A percentile compares a stretch with the other conserved stretches of the same genome.
Evolutionary conservation across 1,140 invertebrate species (phyloP).

Genomic region (Lordiphosa collinella): DNA sequence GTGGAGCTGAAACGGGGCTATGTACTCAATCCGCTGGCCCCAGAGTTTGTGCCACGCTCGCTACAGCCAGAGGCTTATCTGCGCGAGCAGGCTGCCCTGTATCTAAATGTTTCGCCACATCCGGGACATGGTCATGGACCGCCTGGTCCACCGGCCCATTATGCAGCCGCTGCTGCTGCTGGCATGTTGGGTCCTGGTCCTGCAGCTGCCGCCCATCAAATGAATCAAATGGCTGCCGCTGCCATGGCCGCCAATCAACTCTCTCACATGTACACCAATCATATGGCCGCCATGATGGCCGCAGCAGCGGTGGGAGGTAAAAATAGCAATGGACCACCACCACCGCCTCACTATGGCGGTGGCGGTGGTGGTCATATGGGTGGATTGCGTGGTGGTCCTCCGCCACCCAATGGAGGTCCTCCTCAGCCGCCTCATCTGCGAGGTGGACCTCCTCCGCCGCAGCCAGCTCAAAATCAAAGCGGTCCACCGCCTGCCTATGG

Average conservation of each 20-base stretch:
- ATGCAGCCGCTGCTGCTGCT: conserved; percentile 38
- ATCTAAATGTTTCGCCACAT: conserved; percentile 52
- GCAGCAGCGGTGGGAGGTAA: conserved; percentile 47
- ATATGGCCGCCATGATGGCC: conserved; percentile 67
- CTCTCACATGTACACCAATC: conserved; percentile 58
- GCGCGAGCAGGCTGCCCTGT: conserved; percentile 69
- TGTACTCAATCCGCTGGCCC: conserved; percentile 90
- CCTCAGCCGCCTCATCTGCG: conserved; percentile 56
- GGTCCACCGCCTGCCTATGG: conserved; percentile 53
- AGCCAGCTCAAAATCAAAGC: conserved; percentile 21
- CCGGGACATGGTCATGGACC: conserved; percentile 35
- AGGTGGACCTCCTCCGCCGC: conserved; percentile 33
- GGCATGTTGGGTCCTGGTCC: conserved; percentile 60
- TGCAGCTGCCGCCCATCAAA: conserved; percentile 48
- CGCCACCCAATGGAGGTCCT: conserved; percentile 30
- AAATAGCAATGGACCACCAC: conserved; percentile 43
- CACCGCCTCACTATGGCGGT: conserved; percentile 54
- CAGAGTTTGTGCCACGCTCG: conserved; percentile 88
- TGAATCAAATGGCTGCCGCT: conserved; percentile 60
- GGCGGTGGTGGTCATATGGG: conserved; percentile 56
- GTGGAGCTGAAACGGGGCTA: conserved; percentile 88
- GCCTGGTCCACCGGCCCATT: conserved; percentile 47
- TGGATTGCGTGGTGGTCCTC: no score
- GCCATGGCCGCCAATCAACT: conserved; percentile 61
- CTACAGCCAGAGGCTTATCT: conserved; percentile 80